phyloP scores from a whole-genome alignment of 1,140 invertebrate species.

The silkworm (Bombyx mori) region ASM3026992v2 NC_085131.1:6971001-6971500 shows the following conservation, averaged over 20 bases:
- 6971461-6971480: constrained; percentile 92
- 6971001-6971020: no score
- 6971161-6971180: no score
- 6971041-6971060: no score
- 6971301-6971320: constrained; percentile 90
- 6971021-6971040: no score
- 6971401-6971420: constrained; percentile 90
- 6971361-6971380: constrained; percentile 83
- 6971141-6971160: no score
- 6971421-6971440: constrained; percentile 83
- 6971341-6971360: constrained; percentile 75
- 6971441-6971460: constrained; percentile 82
- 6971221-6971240: neutral
- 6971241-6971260: neutral
- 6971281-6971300: neutral
- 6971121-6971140: no score
- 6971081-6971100: no score
- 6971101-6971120: no score
- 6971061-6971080: no score
- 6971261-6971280: neutral
- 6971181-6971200: no score
- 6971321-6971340: constrained; percentile 82
- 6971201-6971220: neutral
- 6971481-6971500: constrained; percentile 94
- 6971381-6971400: constrained; percentile 84